phyloP scores from a whole-genome alignment of 2,113 vertebrate species.

The Poecile atricapillus region DNA sequence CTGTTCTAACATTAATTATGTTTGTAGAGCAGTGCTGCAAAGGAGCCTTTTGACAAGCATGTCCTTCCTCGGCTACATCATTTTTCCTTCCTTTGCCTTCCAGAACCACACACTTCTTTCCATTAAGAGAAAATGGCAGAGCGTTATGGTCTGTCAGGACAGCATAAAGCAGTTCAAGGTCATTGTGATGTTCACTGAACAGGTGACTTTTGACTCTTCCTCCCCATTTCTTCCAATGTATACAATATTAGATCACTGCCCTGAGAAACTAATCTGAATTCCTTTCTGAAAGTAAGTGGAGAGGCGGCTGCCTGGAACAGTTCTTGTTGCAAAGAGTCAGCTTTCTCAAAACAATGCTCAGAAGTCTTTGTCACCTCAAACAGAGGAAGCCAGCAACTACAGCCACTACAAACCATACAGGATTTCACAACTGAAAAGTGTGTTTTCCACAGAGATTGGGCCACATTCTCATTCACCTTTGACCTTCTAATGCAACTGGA shows the following conservation, averaged over 20 bases:
- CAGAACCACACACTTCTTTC: neutral
- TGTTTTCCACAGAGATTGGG: neutral
- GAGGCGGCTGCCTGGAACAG: neutral
- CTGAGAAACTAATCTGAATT: neutral
- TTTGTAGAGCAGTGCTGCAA: neutral
- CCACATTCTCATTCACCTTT: neutral
- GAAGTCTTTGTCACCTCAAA: neutral
- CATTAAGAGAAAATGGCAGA: neutral
- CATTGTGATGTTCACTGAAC: neutral
- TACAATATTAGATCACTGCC: neutral
- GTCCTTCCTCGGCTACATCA: neutral
- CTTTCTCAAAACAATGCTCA: neutral
- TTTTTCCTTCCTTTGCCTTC: neutral
- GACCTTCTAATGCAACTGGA: neutral
- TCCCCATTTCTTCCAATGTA: neutral
- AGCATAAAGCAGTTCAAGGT: neutral
- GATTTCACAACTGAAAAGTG: neutral
- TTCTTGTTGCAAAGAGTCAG: neutral
- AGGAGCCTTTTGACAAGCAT: neutral
- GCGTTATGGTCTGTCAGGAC: neutral
- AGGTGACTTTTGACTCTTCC: neutral
- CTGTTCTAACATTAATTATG: neutral
- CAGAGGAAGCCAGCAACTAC: accelerated
- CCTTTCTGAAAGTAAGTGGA: neutral
- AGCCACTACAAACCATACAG: neutral